A percentile compares a stretch with the other conserved stretches of the same genome.
Evolutionary conservation across 2,888 invertebrate genomes (phyloP).

Genomic region (Molorchus minor): DNA sequence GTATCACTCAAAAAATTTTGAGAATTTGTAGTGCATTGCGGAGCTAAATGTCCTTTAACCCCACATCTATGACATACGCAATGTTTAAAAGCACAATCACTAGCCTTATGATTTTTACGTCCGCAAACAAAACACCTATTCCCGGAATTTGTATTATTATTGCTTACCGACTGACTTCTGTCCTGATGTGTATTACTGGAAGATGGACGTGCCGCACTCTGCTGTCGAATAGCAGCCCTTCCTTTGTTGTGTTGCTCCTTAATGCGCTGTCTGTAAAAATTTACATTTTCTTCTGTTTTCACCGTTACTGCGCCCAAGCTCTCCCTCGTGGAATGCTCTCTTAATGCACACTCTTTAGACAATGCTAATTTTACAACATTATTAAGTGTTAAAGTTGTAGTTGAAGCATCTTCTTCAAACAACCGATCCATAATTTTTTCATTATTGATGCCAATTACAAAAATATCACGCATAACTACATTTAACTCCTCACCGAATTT

Average conservation of each 20-base stretch:
- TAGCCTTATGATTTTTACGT: constrained; percentile 14
- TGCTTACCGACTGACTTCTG: too few species aligned
- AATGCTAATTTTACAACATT: background rate
- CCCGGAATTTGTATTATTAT: too few species aligned
- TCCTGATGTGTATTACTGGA: too few species aligned
- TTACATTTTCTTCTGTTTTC: background rate
- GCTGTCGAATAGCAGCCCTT: too few species aligned
- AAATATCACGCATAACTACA: background rate
- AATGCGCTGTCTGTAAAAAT: background rate
- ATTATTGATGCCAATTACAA: constrained; percentile 23
- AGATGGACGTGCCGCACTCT: too few species aligned
- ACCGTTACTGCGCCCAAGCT: background rate
- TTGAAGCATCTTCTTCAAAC: constrained; percentile 8
- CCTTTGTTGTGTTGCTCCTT: too few species aligned
- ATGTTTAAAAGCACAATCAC: constrained; percentile 15
- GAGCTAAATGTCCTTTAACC: constrained; percentile 31
- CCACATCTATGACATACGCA: constrained; percentile 29
- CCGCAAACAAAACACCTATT: constrained; percentile 19
- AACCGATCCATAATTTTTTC: background rate
- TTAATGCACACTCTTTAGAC: background rate
- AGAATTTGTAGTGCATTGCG: constrained; percentile 19
- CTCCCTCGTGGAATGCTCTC: constrained; percentile 1
- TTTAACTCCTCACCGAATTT: background rate
- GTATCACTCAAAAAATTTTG: constrained; percentile 4
- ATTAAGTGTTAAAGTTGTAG: background rate